Conservation (phyloP, 1,140 invertebrate genomes). For the Branchinecta lindahli region DNA sequence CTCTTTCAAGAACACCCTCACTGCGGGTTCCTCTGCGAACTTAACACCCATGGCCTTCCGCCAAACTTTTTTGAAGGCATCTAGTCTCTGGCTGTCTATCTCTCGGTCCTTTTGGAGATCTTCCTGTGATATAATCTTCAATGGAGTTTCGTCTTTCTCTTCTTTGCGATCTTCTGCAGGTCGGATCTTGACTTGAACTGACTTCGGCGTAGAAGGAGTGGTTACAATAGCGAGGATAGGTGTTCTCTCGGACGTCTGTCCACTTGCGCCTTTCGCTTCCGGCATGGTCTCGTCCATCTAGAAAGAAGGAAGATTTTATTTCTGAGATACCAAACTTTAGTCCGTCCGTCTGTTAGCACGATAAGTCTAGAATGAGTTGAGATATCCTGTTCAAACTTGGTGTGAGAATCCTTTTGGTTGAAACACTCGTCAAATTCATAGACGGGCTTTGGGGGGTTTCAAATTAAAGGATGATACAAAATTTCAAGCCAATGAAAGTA, state of each 20-base stretch:
- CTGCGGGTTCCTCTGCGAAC: background rate
- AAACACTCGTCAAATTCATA: too few relatives aligned
- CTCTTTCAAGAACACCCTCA: background rate
- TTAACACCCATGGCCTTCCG: background rate
- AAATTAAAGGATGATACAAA: too few relatives aligned
- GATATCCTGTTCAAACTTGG: too few relatives aligned
- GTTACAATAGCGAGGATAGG: background rate
- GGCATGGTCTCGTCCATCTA: background rate
- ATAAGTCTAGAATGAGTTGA: too few relatives aligned
- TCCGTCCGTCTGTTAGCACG: too few relatives aligned
- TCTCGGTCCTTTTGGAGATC: background rate
- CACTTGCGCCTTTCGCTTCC: background rate
- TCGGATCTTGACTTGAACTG: background rate
- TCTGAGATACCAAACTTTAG: too few relatives aligned
- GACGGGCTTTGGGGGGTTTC: too few relatives aligned
- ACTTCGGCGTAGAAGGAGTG: background rate
- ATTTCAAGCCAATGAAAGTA: too few relatives aligned
- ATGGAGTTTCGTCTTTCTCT: background rate
- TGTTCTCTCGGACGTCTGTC: background rate
- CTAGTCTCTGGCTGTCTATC: background rate
- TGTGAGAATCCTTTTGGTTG: too few relatives aligned
- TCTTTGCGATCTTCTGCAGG: too few relatives aligned
- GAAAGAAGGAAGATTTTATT: background rate
- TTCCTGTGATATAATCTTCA: background rate
- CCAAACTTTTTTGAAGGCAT: background rate